Base-by-base conservation (phyloP, 2,888 invertebrate genomes). In the Girardia tigrina region DNA sequence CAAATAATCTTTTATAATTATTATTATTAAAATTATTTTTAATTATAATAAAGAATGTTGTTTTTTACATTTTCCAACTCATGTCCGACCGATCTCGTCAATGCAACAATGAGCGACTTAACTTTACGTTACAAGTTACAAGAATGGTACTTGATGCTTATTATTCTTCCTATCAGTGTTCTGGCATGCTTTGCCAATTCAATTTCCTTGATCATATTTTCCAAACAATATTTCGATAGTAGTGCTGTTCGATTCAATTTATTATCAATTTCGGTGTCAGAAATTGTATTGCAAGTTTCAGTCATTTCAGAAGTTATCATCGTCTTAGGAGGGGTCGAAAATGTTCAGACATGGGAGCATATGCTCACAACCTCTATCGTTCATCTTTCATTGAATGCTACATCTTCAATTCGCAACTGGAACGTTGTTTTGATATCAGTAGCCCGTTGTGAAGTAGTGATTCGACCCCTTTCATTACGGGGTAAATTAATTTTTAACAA, bases 71-170 rank as follows among this genome's bases (percentile, higher is more conserved):
- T 56, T 56, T 56, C 56, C 23, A 56, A 56, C n/a, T 56, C 56
- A 20, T 56, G 56, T 16, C n/a, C 56, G n/a, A n/a, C 4, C n/a
- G 23, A 56, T 56, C 56, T 56, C 4, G 23, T 23, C 6, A 56
- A 56, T n/a, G 56, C 56, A 56, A 56, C 56, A n/a, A 2, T 56
- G 2, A 23, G 23, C n/a, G 56, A 56, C 4, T 12, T 56, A n/a
- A 23, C 23, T 4, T 8, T 56, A 4, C 56, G 56, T n/a, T 71
- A 12, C 26, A 28, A 27, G 27, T 6, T 8, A 8, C 73, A 73
- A 29, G 73, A 73, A 29, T 73, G 26, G 28, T 36, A 29, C 23
- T 73, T 73, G 70, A 73, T 73, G 73, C 2, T 73, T 14, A n/a
- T n/a, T 16, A 73, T 73, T 6, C 12, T 73, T 26, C 73, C 73